phyloP scores from a whole-genome alignment of 2,113 vertebrate species.

The Chaetodon auriga region DNA sequence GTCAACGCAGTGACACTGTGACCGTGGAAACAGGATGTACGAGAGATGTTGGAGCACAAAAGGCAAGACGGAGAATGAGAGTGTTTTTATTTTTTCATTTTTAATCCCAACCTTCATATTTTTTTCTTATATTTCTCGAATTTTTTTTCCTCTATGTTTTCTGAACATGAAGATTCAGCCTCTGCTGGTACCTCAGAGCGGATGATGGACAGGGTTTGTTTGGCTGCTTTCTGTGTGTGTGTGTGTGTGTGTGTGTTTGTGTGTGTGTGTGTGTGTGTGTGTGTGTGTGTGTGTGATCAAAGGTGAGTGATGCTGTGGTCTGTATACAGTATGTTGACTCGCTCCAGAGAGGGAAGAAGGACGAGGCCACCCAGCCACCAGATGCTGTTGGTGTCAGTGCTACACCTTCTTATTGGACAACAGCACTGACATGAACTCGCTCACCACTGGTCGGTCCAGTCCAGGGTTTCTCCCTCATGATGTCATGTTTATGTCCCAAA shows the following conservation, averaged over 20 bases:
- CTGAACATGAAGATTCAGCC: neutral
- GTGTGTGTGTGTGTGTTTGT: slow-evolving; percentile 1
- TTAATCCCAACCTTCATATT: neutral
- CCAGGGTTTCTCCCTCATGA: neutral
- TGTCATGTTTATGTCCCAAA: no score
- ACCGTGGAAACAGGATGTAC: slow-evolving; percentile 48
- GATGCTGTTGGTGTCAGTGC: neutral
- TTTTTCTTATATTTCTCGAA: neutral
- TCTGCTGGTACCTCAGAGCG: neutral
- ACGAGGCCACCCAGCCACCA: neutral
- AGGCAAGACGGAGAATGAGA: slow-evolving; percentile 16
- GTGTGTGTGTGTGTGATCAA: neutral
- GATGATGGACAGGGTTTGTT: neutral
- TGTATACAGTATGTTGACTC: neutral
- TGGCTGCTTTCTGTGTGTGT: neutral
- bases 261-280: neutral
- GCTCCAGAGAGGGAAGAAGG: neutral
- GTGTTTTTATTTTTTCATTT: neutral
- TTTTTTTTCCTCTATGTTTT: neutral
- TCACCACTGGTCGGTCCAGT: neutral
- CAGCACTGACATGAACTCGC: neutral
- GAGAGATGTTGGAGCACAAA: slow-evolving; percentile 31
- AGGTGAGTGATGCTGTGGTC: neutral
- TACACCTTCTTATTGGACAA: neutral
- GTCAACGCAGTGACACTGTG: slow-evolving; percentile 26